Conservation (phyloP, 2,888 invertebrate species). For the Pseudoips prasinana region DNA sequence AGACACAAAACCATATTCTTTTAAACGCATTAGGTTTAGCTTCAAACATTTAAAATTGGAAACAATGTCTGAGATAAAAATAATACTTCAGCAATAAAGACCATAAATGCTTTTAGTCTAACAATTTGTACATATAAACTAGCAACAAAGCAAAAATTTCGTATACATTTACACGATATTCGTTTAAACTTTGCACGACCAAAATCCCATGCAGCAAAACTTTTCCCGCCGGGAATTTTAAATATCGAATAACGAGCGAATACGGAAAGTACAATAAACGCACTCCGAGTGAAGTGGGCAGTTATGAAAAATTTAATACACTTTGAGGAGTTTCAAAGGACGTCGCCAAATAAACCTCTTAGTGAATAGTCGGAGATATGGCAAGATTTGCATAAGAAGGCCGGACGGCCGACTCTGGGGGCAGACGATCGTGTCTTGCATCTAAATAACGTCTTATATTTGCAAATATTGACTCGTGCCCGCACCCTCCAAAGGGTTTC, state of each 20-base stretch:
- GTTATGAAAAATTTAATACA: conserved; percentile 76
- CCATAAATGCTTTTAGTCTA: conserved; percentile 3
- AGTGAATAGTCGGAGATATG: conserved; percentile 69
- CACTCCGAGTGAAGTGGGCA: conserved; percentile 55
- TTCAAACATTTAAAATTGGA: conserved; percentile 16
- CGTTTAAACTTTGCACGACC: conserved; percentile 9
- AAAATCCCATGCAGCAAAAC: conserved; percentile 13
- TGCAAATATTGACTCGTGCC: conserved; percentile 77
- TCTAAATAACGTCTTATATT: conserved; percentile 80
- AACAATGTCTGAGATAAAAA: conserved; percentile 8
- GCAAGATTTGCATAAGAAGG: conserved; percentile 72
- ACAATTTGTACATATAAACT: conserved; percentile 8
- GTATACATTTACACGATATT: conserved; percentile 12
- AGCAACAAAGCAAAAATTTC: conserved; percentile 12
- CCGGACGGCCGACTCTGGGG: conserved; percentile 55
- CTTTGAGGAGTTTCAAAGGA: conserved; percentile 60
- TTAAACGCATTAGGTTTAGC: conserved; percentile 15
- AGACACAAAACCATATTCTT: conserved; percentile 28
- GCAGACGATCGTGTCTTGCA: conserved; percentile 74
- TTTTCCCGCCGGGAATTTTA: conserved; percentile 22
- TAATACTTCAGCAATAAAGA: conserved; percentile 6
- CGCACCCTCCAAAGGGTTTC: conserved; percentile 68
- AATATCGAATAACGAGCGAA: conserved; percentile 34
- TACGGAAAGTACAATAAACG: conserved; percentile 36
- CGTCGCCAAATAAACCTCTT: conserved; percentile 69